phyloP scores from a whole-genome alignment of 1,140 invertebrate genomes.

The Cherax quadricarinatus region DNA sequence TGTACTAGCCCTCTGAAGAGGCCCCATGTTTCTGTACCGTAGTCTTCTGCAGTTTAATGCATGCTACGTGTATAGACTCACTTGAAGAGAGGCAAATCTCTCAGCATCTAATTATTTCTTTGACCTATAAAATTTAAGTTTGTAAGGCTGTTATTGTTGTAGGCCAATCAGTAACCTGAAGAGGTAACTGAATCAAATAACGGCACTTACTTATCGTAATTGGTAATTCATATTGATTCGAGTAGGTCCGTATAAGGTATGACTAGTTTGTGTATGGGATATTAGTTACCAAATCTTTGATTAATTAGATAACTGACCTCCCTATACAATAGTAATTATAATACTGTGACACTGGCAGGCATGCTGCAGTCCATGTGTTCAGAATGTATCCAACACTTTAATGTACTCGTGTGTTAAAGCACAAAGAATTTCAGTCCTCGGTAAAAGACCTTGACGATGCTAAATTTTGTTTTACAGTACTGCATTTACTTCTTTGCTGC shows the following conservation, averaged over 20 bases:
- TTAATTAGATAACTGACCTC: not conserved
- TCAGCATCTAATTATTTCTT: not conserved
- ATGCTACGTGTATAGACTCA: not conserved
- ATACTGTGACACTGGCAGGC: not conserved
- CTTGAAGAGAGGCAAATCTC: not conserved
- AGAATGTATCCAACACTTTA: not conserved
- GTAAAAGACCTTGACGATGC: not conserved
- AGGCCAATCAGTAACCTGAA: not conserved
- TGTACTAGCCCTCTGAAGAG: too few species aligned
- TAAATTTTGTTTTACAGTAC: too few species aligned
- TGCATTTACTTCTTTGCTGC: too few species aligned
- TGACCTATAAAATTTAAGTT: too few species aligned
- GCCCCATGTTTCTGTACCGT: too few species aligned
- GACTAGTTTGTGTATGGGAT: not conserved
- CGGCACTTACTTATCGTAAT: too few species aligned
- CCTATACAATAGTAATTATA: not conserved
- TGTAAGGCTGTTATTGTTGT: not conserved
- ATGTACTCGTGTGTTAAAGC: not conserved
- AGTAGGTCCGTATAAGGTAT: not conserved
- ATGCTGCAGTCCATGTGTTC: not conserved
- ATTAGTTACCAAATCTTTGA: not conserved
- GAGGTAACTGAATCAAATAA: not conserved
- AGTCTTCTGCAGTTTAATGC: not conserved
- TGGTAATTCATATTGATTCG: not conserved
- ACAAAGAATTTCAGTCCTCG: not conserved